These are phyloP conservation scores for Epizoanthus rinbou DNA, from an alignment of 92 coral and sea anemone genomes.

Conservation along the genomic window DNA sequence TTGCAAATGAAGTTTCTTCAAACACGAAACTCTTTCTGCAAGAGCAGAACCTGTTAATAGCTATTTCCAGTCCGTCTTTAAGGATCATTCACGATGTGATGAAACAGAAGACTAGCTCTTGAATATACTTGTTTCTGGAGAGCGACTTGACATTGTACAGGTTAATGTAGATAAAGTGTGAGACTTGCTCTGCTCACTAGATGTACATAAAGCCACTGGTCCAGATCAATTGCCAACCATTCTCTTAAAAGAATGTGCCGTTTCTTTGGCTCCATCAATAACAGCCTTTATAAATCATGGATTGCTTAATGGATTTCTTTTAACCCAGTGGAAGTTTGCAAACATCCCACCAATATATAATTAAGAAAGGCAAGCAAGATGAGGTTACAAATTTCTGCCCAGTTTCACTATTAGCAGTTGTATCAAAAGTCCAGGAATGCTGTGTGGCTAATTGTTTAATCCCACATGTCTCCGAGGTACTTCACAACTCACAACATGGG, in stretches of 20 bases:
- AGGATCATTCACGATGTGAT: not conserved
- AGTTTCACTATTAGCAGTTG: no score
- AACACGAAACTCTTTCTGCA: not conserved
- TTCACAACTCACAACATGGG: not conserved
- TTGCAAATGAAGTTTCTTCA: not conserved
- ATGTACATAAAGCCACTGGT: constrained; percentile 5
- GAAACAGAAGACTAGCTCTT: not conserved
- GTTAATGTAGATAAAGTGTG: not conserved
- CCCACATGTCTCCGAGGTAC: not conserved
- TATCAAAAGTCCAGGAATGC: not conserved
- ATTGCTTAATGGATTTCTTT: not conserved
- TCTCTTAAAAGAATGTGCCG: not conserved
- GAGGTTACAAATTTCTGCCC: no score
- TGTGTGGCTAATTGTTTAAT: not conserved
- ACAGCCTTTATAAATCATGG: not conserved
- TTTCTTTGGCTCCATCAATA: not conserved
- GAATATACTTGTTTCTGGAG: no score
- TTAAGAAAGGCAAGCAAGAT: no score
- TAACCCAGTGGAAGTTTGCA: not conserved
- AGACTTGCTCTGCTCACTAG: not conserved
- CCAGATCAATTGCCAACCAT: constrained; percentile 9
- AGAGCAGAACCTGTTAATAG: not conserved
- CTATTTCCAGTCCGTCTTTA: constrained; percentile 4
- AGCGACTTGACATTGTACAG: not conserved
- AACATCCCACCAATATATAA: no score